Percentiles rank a stretch among this genome's conserved stretches.
These are phyloP conservation scores for Bombus ignitus DNA, from an alignment of 1,140 invertebrate genomes.

Conservation along the genomic window DNA sequence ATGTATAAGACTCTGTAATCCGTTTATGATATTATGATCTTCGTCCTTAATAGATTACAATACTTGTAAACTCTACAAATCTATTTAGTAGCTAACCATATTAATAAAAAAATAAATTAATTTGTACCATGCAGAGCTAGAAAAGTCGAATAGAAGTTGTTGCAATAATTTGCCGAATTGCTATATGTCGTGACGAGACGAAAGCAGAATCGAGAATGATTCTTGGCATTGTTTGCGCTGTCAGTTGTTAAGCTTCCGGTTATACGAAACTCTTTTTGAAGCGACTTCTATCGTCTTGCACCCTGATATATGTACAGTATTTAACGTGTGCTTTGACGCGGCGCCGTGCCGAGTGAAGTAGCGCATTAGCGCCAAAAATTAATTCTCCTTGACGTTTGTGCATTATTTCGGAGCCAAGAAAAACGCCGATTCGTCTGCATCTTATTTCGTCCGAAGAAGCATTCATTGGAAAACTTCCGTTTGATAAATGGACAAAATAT, in stretches of 20 bases:
- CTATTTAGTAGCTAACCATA: background rate
- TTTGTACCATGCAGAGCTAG: background rate
- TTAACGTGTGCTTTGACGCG: background rate
- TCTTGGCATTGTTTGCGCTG: background rate
- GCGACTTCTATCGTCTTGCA: background rate
- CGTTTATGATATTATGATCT: too few relatives aligned
- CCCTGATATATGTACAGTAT: background rate
- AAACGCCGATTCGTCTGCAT: background rate
- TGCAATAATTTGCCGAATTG: background rate
- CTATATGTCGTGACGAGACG: background rate
- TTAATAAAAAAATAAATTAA: background rate
- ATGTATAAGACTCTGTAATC: too few relatives aligned
- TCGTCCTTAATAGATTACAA: too few relatives aligned
- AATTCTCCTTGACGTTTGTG: background rate
- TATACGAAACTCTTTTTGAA: background rate
- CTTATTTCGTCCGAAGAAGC: background rate
- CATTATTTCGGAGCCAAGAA: constrained; percentile 22
- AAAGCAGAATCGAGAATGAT: background rate
- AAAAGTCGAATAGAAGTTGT: background rate
- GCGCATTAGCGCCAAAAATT: constrained; percentile 21
- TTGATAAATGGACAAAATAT: background rate
- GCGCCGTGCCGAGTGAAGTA: background rate
- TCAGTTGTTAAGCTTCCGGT: background rate
- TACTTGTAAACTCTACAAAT: too few relatives aligned
- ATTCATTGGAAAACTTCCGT: background rate